Evolutionary conservation across 2,797 vertebrate species (phyloP).

Genomic region (Girardinus metallicus): DNA sequence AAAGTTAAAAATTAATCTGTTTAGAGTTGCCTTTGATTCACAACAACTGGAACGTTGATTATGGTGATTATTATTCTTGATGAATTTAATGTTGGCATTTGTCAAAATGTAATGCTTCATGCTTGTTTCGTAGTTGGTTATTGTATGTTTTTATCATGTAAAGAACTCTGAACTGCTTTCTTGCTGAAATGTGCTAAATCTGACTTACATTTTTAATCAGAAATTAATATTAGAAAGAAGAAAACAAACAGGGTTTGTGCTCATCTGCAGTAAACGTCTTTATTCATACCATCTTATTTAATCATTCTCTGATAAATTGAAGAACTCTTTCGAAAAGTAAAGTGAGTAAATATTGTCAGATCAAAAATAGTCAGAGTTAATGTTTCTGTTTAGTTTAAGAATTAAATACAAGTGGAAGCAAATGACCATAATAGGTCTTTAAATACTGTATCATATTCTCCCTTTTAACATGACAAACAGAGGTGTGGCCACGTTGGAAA

Average conservation of each 20-base stretch:
- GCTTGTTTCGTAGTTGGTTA: too few species aligned
- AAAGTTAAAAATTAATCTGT: too few species aligned
- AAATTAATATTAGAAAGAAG: neutral
- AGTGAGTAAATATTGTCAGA: neutral
- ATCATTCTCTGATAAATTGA: neutral
- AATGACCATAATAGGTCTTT: neutral
- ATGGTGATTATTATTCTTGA: too few species aligned
- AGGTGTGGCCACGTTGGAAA: neutral
- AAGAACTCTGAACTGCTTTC: too few species aligned
- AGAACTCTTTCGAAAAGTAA: neutral
- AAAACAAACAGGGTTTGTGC: neutral
- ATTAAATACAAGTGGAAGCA: neutral
- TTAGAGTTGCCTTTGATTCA: too few species aligned
- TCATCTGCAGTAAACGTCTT: neutral
- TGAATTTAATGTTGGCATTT: too few species aligned
- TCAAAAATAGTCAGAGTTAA: neutral
- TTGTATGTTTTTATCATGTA: too few species aligned
- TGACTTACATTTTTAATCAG: neutral
- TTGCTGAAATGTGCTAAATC: too few species aligned
- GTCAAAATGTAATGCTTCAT: too few species aligned
- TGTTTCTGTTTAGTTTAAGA: neutral
- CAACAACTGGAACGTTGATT: too few species aligned
- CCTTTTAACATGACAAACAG: neutral
- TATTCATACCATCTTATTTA: neutral
- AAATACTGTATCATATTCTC: neutral